Percentiles rank a stretch among this genome's conserved stretches.
phyloP scores from a whole-genome alignment of 2,113 vertebrate species.

The Actinemys pallida region DNA sequence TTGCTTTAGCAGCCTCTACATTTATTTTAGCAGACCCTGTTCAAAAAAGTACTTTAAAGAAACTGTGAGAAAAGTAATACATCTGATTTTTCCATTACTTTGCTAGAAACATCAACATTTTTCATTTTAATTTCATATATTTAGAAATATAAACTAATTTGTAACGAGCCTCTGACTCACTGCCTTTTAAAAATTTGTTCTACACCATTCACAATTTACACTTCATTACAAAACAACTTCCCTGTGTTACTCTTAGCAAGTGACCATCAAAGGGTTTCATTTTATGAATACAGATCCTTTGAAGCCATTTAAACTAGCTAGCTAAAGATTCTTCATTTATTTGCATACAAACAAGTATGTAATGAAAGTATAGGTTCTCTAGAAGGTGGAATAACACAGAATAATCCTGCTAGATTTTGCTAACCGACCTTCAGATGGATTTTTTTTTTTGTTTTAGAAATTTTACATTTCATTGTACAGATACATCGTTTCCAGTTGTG shows the following conservation, averaged over 20 bases:
- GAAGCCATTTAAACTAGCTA: neutral
- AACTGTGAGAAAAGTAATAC: neutral
- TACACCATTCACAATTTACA: neutral
- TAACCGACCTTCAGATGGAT: neutral
- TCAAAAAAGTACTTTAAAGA: neutral
- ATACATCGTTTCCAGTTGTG: rapidly evolving
- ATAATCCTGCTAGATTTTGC: neutral
- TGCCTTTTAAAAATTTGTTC: neutral
- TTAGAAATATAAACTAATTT: neutral
- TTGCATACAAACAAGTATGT: neutral
- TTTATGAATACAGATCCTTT: neutral
- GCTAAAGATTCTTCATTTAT: neutral
- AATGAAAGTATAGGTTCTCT: neutral
- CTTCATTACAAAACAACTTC: neutral
- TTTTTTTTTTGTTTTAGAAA: conserved; percentile 10
- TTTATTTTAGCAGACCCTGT: conserved; percentile 48
- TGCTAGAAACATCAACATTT: neutral
- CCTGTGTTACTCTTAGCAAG: neutral
- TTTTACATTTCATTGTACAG: neutral
- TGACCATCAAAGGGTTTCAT: neutral
- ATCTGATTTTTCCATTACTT: conserved; percentile 13
- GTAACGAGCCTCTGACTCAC: neutral
- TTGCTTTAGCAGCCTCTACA: neutral
- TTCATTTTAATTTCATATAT: neutral
- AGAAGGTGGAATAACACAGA: neutral